phyloP scores from a whole-genome alignment of 2,113 vertebrate genomes.

The Campylomormyrus tamandua region DNA sequence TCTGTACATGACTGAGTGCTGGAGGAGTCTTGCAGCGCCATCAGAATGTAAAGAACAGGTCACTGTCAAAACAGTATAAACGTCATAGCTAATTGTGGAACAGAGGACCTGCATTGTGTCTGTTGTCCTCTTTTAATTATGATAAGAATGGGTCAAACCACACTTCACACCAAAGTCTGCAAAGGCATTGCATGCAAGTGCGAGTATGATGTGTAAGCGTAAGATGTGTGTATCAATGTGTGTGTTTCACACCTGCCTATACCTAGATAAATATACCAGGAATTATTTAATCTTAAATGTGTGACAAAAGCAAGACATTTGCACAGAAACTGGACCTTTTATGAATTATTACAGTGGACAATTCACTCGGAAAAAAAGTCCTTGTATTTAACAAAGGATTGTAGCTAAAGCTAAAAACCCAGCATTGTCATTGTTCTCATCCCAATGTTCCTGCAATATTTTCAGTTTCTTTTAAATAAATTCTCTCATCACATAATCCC shows the following conservation, averaged over 20 bases:
- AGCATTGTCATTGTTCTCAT: not conserved
- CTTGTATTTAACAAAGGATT: not conserved
- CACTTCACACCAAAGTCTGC: not conserved
- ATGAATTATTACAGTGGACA: not conserved
- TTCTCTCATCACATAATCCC: not conserved
- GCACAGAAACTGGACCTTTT: not conserved
- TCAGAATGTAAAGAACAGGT: not conserved
- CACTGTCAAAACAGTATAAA: not conserved
- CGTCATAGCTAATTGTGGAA: not conserved
- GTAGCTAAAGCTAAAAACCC: not conserved
- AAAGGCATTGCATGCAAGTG: not conserved
- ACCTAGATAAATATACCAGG: not conserved
- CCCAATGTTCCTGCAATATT: not conserved
- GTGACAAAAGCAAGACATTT: not conserved
- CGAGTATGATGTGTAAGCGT: not conserved
- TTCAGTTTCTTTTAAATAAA: not conserved
- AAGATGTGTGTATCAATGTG: not conserved
- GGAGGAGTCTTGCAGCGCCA: not conserved
- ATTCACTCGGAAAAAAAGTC: not conserved
- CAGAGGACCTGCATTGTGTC: not conserved
- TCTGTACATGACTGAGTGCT: too few species aligned
- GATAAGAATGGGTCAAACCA: not conserved
- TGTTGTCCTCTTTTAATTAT: not conserved
- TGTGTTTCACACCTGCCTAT: not conserved
- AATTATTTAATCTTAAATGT: not conserved